Evolutionary conservation across 2,797 vertebrate species (phyloP).

Genomic region (Cuniculus paca): DNA sequence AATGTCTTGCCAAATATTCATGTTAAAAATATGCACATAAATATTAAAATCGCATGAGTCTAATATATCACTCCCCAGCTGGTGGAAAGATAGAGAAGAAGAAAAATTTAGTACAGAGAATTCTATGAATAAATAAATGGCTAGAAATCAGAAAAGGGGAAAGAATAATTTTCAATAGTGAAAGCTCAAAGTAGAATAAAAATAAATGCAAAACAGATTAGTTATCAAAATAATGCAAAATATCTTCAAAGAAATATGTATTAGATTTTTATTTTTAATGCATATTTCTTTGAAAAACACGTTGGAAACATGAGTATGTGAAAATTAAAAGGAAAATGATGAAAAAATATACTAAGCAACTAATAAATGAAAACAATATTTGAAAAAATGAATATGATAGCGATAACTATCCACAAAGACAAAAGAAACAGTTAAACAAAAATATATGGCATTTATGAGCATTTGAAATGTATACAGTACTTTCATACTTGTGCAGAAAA

Average conservation of each 20-base stretch:
- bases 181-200: background rate
- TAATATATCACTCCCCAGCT: background rate
- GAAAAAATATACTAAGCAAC: background rate
- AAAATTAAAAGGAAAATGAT: background rate
- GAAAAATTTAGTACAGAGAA: background rate
- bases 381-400: background rate
- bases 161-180: background rate
- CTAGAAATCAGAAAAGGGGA: background rate
- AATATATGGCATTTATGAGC: background rate
- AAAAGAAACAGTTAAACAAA: background rate
- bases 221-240: background rate
- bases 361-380: background rate
- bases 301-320: background rate
- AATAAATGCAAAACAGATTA: background rate
- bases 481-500: background rate
- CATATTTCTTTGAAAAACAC: background rate
- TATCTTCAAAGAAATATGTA: background rate
- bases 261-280: background rate
- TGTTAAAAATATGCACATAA: background rate
- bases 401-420: background rate
- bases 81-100: background rate
- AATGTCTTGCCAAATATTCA: background rate
- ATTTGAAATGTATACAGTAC: background rate
- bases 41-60: slow-evolving; percentile 9
- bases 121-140: background rate